Evolutionary conservation across 2,888 invertebrate species (phyloP), one percentile per base, ranked within the genome.

Genomic region (Malacosoma neustria): DNA sequence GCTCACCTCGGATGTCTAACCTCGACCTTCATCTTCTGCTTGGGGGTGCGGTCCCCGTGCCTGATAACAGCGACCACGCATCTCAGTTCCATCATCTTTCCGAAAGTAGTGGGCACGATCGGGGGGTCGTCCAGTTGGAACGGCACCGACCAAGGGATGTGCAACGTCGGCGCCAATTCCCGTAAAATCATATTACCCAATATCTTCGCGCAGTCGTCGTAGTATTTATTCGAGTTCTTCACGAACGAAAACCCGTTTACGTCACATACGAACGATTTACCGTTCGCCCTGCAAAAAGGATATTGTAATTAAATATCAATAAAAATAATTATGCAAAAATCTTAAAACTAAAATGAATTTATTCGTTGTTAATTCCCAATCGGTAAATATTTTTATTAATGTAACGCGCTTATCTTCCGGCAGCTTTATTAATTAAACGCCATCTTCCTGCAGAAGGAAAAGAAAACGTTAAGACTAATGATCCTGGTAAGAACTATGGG

Each of bases 11-110:
- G 94, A 89, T 98, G 97, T 36, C 97, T 89, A 9, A 98, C 98
- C 89, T 98, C 98, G 50, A 99, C 98, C 80, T 99, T 99, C 99
- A 99, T 99, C 86, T 99, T 99, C 85, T 99, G 99, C 72, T 99
- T 99, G 0, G 99, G 99, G 9, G 99, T 99, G 49, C 99, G 88
- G 75, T 99, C 99, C 0, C 99, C 99, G 65, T 99, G 99, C 41
- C 99, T 86, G 43, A 99, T 99, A 4, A 99, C 96, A 13, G 96
- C 99, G 30, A 98, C 97, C 2, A 99, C 99, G 72, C 99, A 99
- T 15, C 99, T 87, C 43, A 92, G 66, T 55, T 92, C 92, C 92
- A 92, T 92, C 96, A 99, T 97, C 87, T 98, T 98, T 11, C 99
- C 99, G 67, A 97, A 97, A 1, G 99, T 99, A 0, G 99, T 99